Evolutionary conservation across 1,140 invertebrate species (phyloP).

Genomic region (fruit fly (Drosophila melanogaster)): DNA sequence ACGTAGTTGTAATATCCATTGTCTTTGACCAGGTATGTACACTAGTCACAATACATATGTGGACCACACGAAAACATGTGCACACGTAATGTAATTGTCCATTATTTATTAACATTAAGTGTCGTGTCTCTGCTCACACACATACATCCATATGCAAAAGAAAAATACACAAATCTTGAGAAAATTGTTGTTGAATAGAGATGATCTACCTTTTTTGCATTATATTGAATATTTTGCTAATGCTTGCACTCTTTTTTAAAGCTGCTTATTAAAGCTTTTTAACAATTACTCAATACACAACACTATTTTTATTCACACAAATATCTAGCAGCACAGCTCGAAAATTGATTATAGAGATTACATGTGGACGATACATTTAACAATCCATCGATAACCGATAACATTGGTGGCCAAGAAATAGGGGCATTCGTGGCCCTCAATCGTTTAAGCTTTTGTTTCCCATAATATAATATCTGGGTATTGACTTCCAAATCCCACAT

Average conservation of each 20-base stretch:
- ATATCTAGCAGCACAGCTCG: conserved; percentile 21
- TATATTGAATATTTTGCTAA: conserved; percentile 23
- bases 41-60: conserved; percentile 26
- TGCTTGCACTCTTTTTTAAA: conserved; percentile 13
- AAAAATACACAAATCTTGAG: background rate
- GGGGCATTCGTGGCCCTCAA: background rate
- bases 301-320: conserved; percentile 35
- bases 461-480: no score
- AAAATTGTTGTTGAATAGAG: background rate
- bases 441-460: no score
- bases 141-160: background rate
- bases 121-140: conserved; percentile 5
- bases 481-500: no score
- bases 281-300: conserved; percentile 36
- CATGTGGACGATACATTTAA: background rate
- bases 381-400: background rate
- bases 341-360: conserved; percentile 30
- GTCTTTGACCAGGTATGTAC: conserved; percentile 9
- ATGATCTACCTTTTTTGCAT: conserved; percentile 32
- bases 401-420: no score
- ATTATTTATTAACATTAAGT: conserved; percentile 21
- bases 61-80: conserved; percentile 33
- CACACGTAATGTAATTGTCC: conserved; percentile 36
- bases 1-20: conserved; percentile 10
- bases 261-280: conserved; percentile 17